Evolutionary conservation across 2,888 invertebrate genomes (phyloP).

Genomic region (Cerastoderma edule): DNA sequence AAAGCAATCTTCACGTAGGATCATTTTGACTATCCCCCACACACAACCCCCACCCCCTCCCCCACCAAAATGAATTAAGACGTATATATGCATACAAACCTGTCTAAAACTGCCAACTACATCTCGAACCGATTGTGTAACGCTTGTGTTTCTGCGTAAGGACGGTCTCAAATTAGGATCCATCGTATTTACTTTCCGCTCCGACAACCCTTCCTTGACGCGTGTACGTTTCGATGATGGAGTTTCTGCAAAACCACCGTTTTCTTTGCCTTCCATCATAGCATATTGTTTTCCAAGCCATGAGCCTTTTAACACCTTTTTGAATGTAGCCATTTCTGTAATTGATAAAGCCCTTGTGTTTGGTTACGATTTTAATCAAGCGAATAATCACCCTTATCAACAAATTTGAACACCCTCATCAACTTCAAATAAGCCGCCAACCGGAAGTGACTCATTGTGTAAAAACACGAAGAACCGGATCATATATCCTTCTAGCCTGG

Average conservation of each 20-base stretch:
- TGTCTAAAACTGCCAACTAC: slow-evolving; percentile 77
- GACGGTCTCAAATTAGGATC: slow-evolving; percentile 11
- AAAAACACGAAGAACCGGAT: no score
- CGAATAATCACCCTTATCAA: slow-evolving; percentile 26
- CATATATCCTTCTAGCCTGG: no score
- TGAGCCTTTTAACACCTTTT: slow-evolving; percentile 64
- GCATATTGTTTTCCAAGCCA: slow-evolving; percentile 67
- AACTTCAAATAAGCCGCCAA: slow-evolving; percentile 61
- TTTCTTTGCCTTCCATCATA: slow-evolving; percentile 70
- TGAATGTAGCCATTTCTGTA: slow-evolving; percentile 44
- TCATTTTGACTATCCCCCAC: no score
- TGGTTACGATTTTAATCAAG: slow-evolving; percentile 13
- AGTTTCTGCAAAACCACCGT: slow-evolving; percentile 52
- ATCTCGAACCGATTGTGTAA: slow-evolving; percentile 75
- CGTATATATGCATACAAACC: slow-evolving; percentile 50
- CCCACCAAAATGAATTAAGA: background rate
- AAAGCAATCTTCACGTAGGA: no score
- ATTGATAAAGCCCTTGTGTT: slow-evolving; percentile 2
- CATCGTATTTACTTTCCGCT: slow-evolving; percentile 17
- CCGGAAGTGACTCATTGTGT: slow-evolving; percentile 28
- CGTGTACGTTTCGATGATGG: slow-evolving; percentile 41
- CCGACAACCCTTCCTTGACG: slow-evolving; percentile 12
- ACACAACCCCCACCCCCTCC: background rate
- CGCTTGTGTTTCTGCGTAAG: slow-evolving; percentile 64
- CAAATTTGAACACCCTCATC: slow-evolving; percentile 19